These are phyloP conservation scores for Smutsia temminckii DNA, from an alignment of 2,797 vertebrate species.

Conservation along the genomic window DNA sequence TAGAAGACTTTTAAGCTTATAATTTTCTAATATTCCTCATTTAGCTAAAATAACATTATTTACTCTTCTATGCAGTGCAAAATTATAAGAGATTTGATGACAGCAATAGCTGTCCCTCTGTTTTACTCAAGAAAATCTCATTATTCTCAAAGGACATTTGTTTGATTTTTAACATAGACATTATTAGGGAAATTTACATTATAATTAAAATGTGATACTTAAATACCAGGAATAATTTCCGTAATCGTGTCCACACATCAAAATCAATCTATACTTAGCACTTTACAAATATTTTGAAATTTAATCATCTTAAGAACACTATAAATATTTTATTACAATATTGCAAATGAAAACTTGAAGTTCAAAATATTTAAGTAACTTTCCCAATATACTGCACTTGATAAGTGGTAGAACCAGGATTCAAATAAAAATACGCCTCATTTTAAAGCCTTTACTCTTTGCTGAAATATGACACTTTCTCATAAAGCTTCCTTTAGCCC, in stretches of 20 bases:
- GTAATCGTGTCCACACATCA: not conserved
- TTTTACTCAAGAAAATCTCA: not conserved
- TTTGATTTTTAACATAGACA: not conserved
- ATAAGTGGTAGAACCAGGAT: not conserved
- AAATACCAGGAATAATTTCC: not conserved
- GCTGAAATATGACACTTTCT: not conserved
- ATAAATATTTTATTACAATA: not conserved
- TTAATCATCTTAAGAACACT: not conserved
- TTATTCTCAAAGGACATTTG: not conserved
- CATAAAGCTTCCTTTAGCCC: not conserved
- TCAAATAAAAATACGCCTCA: not conserved
- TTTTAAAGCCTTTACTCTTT: not conserved
- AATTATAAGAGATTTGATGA: conserved; percentile 5
- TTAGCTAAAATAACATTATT: not conserved
- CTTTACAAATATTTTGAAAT: conserved; percentile 17
- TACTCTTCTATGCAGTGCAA: not conserved
- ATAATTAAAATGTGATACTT: not conserved
- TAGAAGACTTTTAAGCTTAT: not conserved
- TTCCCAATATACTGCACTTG: not conserved
- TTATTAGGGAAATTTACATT: not conserved
- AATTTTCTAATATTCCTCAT: conserved; percentile 18
- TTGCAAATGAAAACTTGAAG: not conserved
- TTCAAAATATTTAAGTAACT: not conserved
- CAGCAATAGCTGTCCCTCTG: not conserved
- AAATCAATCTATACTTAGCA: not conserved